Base-by-base conservation (phyloP, 2,797 vertebrate species). In the Sciurus vulgaris region DNA sequence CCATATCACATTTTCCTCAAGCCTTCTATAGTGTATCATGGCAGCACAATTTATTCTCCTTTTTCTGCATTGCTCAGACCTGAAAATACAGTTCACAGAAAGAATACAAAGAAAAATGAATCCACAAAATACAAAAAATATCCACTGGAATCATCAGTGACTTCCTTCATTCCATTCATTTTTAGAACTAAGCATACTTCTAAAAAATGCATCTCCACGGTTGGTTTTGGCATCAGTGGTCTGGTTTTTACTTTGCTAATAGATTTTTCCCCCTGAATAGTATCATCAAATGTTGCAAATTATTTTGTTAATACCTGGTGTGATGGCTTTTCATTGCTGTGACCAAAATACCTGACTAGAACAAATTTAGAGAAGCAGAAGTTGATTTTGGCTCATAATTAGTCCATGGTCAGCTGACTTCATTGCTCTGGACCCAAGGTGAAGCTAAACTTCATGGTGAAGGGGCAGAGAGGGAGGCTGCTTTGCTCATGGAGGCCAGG, bases 1-100 rank as follows among this genome's bases (percentile, higher is more conserved):
- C 67, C 70, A 84, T 33, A 72, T 35, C 63, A 30, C 14, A 30
- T 87, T 82, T 96, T 81, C 78, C 59, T 94, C 59, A 89, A 76
- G 24, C 65, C 54, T 15, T 59, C 77, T 63, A 49, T 2, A 77
- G 47, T 72, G 20, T 35, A 91, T 61, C 59, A 78, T 17, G 35
- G 67, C 51, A 77, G 89, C 33, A 73, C 30, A 56, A 89, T 89
- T 93, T 96, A 67, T 94, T 93, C 47, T 70, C 38, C 35, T 91
- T 81, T 91, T 76, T 67, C 35, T 84, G 24, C 38, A 81, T 35
- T 54, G 54, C 20, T 91, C 73, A 92, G 44, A 91, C 38, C 54
- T 94, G 38, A 93, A 82, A 93, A 33, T 11, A 67, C 1, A 93
- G 54, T 79, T 83, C 38, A 41, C 76, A 76, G 35, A 20, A 8